Evolutionary conservation across 2,888 invertebrate species (phyloP), one percentile per base, ranked within the genome.

Genomic region (Stictocephala bisonia): DNA sequence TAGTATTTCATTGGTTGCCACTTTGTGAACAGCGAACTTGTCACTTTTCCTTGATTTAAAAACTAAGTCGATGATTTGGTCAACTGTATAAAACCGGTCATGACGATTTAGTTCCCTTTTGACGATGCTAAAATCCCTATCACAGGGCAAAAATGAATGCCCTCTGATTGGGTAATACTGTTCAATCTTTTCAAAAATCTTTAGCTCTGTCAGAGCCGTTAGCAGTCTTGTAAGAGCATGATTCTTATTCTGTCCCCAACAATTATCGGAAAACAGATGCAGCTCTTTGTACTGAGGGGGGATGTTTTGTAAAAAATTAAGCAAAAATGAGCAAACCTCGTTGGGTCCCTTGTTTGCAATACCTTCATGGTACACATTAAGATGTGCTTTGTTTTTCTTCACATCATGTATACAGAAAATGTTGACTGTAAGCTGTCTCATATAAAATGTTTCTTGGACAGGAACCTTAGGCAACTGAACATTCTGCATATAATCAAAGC

Each of bases 401-500:
- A n/a, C n/a, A n/a, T 76, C 75, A 70, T 79, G 78, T 53, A 76
- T 75, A 69, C 56, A 72, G 67, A 76, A 71, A 13, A 77, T 68
- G 71, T 68, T 66, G 35, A 74, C 74, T 11, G 76, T 76, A 20
- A 76, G 44, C 51, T 79, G 76, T 20, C 77, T 58, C 50, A 74
- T 72, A 75, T 78, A 79, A 64, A 72, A 76, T 27, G 73, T 73
- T 73, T 77, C 73, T 48, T 80, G 80, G 13, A 79, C 80, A 20
- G 80, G 80, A 22, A 81, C 70, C 51, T 78, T 79, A n/a, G 79
- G 81, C 18, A 81, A 48, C 4, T 77, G 64, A 50, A 79, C 41
- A 71, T 79, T 79, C 73, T 79, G 78, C 76, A 81, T 79, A 53
- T 77, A 80, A 74, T 81, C 81, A 40, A 82, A 81, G n/a, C 79